phyloP scores from a whole-genome alignment of 2,888 invertebrate species.

The Phorcus lineatus region DNA sequence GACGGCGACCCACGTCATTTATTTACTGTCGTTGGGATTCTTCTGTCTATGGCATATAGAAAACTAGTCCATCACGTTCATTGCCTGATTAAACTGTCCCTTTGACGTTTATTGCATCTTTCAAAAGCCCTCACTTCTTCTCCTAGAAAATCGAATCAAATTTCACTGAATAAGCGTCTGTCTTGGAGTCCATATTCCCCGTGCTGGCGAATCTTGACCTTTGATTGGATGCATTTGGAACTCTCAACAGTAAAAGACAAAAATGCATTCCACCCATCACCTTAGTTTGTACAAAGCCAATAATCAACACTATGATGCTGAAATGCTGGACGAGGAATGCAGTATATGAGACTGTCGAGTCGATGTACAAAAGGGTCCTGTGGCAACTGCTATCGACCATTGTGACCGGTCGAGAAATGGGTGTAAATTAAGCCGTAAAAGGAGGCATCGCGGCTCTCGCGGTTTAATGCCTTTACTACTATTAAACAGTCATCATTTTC shows the following conservation, averaged over 20 bases:
- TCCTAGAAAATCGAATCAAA: conserved; percentile 1
- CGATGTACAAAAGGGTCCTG: background rate
- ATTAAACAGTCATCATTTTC: conserved; percentile 13
- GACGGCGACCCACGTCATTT: background rate
- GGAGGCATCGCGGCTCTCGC: background rate
- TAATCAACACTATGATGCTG: background rate
- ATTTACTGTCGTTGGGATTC: background rate
- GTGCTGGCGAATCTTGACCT: background rate
- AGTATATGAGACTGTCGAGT: background rate
- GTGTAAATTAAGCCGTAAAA: background rate
- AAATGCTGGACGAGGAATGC: background rate
- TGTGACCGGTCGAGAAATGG: background rate
- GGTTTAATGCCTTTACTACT: background rate
- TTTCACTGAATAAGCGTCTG: background rate
- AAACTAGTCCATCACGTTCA: conserved; percentile 2
- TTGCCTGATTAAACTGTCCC: conserved; percentile 4
- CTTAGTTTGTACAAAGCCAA: background rate
- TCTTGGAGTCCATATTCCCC: background rate
- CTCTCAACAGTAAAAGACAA: background rate
- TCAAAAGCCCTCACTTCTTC: conserved; percentile 4
- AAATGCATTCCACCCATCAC: background rate
- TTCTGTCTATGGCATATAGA: background rate
- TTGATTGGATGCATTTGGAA: background rate
- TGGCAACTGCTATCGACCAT: conserved; percentile 3
- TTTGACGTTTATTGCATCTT: conserved; percentile 8